Evolutionary conservation across 2,797 vertebrate species (phyloP), one percentile per base, ranked within the genome.

Genomic region (Catostomus latipinnis): DNA sequence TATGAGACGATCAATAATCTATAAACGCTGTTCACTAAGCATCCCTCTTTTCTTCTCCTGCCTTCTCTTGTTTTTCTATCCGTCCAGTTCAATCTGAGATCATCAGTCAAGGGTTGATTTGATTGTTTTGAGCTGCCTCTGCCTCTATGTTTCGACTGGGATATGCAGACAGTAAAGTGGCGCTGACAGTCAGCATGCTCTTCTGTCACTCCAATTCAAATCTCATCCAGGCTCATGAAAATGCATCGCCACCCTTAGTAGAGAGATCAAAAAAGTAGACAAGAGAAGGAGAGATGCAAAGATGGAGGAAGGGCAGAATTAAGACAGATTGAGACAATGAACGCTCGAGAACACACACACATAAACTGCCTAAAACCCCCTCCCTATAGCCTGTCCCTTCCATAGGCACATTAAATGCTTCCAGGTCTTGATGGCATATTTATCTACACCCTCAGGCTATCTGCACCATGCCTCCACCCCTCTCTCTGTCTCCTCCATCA

Each of bases 381-480:
- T 14, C 74, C 53, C 46, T 18, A 45, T 71, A 50, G 49, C 69
- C 56, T 57, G 34, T 58, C 63, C 76, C 43, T 62, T 76, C 76
- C 71, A 69, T 61, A 67, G 58, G 43, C 74, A 65, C 74, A 82
- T 85, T 85, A 85, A 76, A 80, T 73, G 77, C 81, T 82, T 80
- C 66, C 77, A 80, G 80, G 72, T 80, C 78, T 63, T 76, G 56
- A 68, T 68, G 83, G 77, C 81, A 80, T 76, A 82, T 79, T 71
- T 70, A 71, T 82, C 82, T 61, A 66, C 54, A 61, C 72, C 78
- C 82, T 58, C 53, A 5, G 67, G 78, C 48, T 68, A 66, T 56
- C 50, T 76, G 50, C 54, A 43, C 18, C 78, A 50, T 45, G 63
- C 63, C 65, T 62, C 56, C 76, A 71, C 70, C 68, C n/a, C 65